Evolutionary conservation across 2,888 invertebrate species (phyloP), one percentile per base, ranked within the genome.

Genomic region (Megalurothrips usitatus): DNA sequence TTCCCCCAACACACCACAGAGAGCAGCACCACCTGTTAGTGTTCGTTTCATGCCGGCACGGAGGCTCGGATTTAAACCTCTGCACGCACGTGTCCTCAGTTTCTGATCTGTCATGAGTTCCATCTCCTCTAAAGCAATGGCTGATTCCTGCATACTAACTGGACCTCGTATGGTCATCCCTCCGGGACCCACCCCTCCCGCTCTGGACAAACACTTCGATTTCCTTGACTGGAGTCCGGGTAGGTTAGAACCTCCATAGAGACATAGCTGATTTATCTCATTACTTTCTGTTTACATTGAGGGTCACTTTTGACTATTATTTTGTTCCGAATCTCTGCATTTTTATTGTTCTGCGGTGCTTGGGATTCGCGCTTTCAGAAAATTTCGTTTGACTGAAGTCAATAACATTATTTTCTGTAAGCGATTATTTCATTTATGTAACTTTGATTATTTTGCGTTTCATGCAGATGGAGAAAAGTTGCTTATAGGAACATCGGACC

Each of bases 401-500:
- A 43, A 43, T 43, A 6, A 43, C 34, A 4, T 43, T 75, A 8
- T 8, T 75, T 26, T 75, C 23, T n/a, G n/a, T n/a, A n/a, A n/a
- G n/a, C n/a, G n/a, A 75, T 9, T 26, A 26, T 11, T 26, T 75
- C 12, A 9, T 19, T 14, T 52, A 10, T 52, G 10, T 52, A 10
- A 17, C 10, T 52, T 52, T 12, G 6, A 43, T 4, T 43, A 2
- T 4, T 6, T 43, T 43, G 2, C 34, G 34, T 43, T 43, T 43
- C 34, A 86, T 85, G 14, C 83, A 91, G 91, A 90, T 86, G 90
- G 89, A 49, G 89, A 89, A 8, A 8, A 8, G 83, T 86, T 90
- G 58, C 85, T 92, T 80, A 85, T 92, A 63, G 91, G 91, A 58
- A 89, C 90, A 28, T 90, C 90, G 68, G 90, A 90, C 85, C 86